Evolutionary conservation across 2,888 invertebrate species (phyloP).

Genomic region (Petrolisthes manimaculis): DNA sequence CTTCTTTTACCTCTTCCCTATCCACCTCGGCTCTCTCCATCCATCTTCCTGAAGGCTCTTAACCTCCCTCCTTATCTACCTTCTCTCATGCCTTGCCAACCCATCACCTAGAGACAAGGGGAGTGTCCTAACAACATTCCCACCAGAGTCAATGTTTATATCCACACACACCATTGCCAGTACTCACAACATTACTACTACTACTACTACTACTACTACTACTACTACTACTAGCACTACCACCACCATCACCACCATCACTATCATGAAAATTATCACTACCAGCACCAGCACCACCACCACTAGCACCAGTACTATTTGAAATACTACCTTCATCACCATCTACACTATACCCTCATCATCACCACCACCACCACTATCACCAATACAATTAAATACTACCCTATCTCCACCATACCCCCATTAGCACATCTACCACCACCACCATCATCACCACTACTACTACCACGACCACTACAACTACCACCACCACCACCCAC

Average conservation of each 20-base stretch:
- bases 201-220: constrained; percentile 5
- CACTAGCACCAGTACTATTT: background rate
- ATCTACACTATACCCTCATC: background rate
- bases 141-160: background rate
- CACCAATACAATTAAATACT: background rate
- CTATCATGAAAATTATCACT: too few relatives aligned
- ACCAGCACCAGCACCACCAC: background rate
- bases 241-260: background rate
- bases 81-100: background rate
- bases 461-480: background rate
- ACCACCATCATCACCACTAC: background rate
- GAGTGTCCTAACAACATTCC: background rate
- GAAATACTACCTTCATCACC: background rate
- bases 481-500: background rate
- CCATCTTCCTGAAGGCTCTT: too few relatives aligned
- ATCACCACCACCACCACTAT: background rate
- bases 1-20: background rate
- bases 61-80: background rate
- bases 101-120: background rate
- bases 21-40: background rate
- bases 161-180: background rate
- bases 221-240: background rate
- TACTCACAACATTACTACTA: constrained; percentile 6
- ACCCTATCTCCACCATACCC: background rate
- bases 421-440: background rate